Conservation (phyloP, 2,888 invertebrate species). For the Nematopogon swammerdamellus region DNA sequence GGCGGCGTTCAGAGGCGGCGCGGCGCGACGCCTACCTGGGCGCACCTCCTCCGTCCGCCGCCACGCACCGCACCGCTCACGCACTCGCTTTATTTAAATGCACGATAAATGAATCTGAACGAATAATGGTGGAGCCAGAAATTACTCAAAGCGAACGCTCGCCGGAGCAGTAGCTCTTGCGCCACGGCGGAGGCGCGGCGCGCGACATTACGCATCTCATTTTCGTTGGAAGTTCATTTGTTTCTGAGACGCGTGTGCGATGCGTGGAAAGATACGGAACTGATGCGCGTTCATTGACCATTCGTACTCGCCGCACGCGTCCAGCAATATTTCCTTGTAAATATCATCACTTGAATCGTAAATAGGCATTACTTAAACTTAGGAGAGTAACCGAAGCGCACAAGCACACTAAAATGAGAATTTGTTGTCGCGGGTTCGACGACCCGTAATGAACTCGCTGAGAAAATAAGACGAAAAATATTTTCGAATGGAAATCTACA, state of each 20-base stretch:
- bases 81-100: background rate
- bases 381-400: no score
- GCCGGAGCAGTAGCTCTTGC: background rate
- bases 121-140: background rate
- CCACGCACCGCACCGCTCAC: background rate
- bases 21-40: constrained; percentile 13
- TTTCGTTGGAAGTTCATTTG: background rate
- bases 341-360: constrained; percentile 46
- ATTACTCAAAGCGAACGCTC: background rate
- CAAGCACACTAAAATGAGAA: no score
- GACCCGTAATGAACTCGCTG: no score
- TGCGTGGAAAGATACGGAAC: background rate
- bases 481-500: no score
- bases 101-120: background rate
- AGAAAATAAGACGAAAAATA: no score
- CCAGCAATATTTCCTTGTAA: constrained; percentile 49
- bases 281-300: background rate
- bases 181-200: no score
- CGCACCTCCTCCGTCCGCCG: background rate
- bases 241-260: background rate
- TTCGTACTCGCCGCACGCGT: constrained; percentile 11
- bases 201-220: background rate
- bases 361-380: constrained; percentile 21
- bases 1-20: constrained; percentile 21
- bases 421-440: no score